These are phyloP conservation scores for Heptranchias perlo DNA, from an alignment of 2,113 vertebrate species.

Conservation along the genomic window DNA sequence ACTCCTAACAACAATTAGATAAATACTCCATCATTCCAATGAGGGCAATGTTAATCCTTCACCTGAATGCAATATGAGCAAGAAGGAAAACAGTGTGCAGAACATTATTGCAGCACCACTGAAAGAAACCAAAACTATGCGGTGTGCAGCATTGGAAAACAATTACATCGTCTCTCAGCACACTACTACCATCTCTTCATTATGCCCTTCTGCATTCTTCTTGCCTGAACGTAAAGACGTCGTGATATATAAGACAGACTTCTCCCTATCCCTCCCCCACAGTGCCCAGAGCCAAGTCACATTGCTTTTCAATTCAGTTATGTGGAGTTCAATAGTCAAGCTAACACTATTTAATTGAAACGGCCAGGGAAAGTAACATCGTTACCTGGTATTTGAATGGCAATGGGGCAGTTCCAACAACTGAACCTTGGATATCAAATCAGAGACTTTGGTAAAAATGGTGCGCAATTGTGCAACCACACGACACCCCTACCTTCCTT, in stretches of 20 bases:
- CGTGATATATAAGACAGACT: not conserved
- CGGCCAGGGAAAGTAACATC: not conserved
- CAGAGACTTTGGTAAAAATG: not conserved
- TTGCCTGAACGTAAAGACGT: not conserved
- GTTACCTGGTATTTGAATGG: not conserved
- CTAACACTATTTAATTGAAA: not conserved
- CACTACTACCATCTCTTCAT: not conserved
- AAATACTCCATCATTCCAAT: too few species aligned
- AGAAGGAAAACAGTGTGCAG: too few species aligned
- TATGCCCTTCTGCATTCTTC: not conserved
- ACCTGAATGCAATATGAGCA: too few species aligned
- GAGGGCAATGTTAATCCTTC: too few species aligned
- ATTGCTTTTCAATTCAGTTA: not conserved
- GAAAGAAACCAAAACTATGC: too few species aligned
- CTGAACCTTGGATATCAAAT: not conserved
- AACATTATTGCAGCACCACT: too few species aligned
- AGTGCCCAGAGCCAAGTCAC: not conserved
- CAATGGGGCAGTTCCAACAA: not conserved
- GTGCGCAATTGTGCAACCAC: not conserved
- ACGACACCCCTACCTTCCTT: too few species aligned
- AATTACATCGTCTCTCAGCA: not conserved
- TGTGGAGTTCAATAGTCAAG: not conserved
- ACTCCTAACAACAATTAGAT: too few species aligned
- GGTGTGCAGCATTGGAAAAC: not conserved
- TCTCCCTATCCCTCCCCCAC: not conserved